Evolutionary conservation across 2,113 vertebrate species (phyloP), one percentile per base, ranked within the genome.

Genomic region (Heptranchias perlo): DNA sequence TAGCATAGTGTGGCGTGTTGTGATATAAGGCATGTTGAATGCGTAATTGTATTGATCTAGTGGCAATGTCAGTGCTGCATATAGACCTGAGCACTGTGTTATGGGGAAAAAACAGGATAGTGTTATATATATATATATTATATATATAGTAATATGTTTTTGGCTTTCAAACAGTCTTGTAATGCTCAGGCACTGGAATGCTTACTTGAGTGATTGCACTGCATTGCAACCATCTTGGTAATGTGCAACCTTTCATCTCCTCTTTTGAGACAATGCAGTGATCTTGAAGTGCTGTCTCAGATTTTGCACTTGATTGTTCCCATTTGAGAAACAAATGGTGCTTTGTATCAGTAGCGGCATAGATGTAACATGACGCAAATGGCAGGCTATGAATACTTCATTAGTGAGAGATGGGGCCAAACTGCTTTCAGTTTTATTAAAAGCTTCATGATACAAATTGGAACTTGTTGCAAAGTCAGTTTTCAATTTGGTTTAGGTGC

Each of bases 291-390:
- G 13, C 35, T 92, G 54, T 39, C 35, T 62, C 35, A 92, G 13
- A 92, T 62, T 35, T 61, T n/a, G n/a, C 1, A 5, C 35, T 61
- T 54, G 89, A 61, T 61, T 62, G 89, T 54, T 92, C 89, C 54
- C 58, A 92, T 39, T 92, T 92, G 54, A 62, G n/a, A 61, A 92
- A 61, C 54, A 92, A 92, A 62, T 61, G 89, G 35, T 92, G 89
- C 89, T 62, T 92, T 92, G 54, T 92, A 18, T 92, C 89, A 18
- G 16, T 16, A 92, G 31, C 89, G 16, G n/a, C 58, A 89, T 28
- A 54, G 86, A 89, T 28, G 28, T 58, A 54, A 89, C 14, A 62
- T 61, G 35, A n/a, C 18, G 52, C 35, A 61, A 92, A 23, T 61
- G 35, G 89, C 58, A n/a, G 35, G 18, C n/a, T 61, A 35, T 92